Conservation (phyloP, 23 tunicate species). For the Aplidium turbinatum region DNA sequence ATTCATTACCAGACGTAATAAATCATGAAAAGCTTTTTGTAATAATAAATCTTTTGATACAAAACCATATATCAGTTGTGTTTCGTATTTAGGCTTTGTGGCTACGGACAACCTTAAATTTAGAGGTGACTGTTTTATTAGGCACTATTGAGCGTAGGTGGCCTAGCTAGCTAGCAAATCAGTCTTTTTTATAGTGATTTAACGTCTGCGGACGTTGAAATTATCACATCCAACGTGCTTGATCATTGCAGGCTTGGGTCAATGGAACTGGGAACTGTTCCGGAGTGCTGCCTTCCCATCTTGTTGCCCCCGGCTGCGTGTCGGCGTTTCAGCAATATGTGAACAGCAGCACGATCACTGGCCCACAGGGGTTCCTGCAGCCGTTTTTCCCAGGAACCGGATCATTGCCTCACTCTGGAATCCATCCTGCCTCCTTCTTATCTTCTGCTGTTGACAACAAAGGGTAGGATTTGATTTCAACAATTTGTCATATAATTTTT, state of each 20-base stretch:
- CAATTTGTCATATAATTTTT: neutral
- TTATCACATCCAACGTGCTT: neutral
- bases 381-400: slow-evolving; percentile 20
- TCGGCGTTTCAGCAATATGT: slow-evolving; percentile 55
- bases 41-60: too few relatives aligned
- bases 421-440: slow-evolving; percentile 19
- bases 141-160: too few relatives aligned
- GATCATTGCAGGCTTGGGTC: slow-evolving; percentile 46
- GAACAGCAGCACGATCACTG: slow-evolving; percentile 3
- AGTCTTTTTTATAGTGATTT: too few relatives aligned
- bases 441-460: slow-evolving; percentile 8
- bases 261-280: slow-evolving; percentile 18
- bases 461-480: slow-evolving; percentile 2
- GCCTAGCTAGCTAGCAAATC: too few relatives aligned
- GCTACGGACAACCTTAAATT: too few relatives aligned
- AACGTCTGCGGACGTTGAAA: neutral
- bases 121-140: too few relatives aligned
- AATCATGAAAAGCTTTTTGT: too few relatives aligned
- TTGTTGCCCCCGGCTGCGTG: slow-evolving; percentile 22
- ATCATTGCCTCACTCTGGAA: slow-evolving; percentile 13
- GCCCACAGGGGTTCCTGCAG: slow-evolving; percentile 1
- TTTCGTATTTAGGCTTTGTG: too few relatives aligned
- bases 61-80: too few relatives aligned
- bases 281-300: slow-evolving; percentile 25
- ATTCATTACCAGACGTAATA: too few relatives aligned